These are phyloP conservation scores for Morpho achilles DNA, from an alignment of 2,888 invertebrate species.

Conservation along the genomic window DNA sequence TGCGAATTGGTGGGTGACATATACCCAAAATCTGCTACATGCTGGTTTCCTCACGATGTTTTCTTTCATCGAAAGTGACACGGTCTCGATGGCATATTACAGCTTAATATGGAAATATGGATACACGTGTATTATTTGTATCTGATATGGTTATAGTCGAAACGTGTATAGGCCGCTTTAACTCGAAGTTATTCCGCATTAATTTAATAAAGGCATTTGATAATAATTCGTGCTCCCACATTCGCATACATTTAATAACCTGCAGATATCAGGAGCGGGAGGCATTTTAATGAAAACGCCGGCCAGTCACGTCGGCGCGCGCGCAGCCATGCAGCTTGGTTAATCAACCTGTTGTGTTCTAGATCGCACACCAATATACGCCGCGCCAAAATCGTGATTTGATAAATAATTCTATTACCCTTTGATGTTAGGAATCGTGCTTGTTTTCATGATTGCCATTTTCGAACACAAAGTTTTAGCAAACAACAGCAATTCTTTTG, in stretches of 20 bases:
- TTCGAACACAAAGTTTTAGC: neutral
- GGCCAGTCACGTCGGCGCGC: conserved; percentile 57
- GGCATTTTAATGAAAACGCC: conserved; percentile 68
- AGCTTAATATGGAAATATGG: no score
- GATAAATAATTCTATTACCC: conserved; percentile 23
- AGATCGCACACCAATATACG: conserved; percentile 18
- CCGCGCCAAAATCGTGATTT: conserved; percentile 27
- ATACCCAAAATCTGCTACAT: no score
- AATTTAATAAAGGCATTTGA: neutral
- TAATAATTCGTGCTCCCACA: conserved; percentile 10
- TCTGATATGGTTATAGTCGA: no score
- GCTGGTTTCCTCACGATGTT: no score
- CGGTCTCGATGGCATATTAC: no score
- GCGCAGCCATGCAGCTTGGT: conserved; percentile 51
- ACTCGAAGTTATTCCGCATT: no score
- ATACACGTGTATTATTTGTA: no score
- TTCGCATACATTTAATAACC: conserved; percentile 21
- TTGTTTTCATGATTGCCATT: conserved; percentile 1
- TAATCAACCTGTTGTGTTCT: conserved; percentile 32
- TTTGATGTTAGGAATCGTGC: conserved; percentile 12
- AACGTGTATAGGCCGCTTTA: no score
- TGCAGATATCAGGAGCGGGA: conserved; percentile 44
- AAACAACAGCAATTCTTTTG: no score
- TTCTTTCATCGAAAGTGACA: no score
- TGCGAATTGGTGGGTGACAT: no score